Evolutionary conservation across 2,113 vertebrate species (phyloP), one percentile per base, ranked within the genome.

Genomic region (Paraplagusia blochii): DNA sequence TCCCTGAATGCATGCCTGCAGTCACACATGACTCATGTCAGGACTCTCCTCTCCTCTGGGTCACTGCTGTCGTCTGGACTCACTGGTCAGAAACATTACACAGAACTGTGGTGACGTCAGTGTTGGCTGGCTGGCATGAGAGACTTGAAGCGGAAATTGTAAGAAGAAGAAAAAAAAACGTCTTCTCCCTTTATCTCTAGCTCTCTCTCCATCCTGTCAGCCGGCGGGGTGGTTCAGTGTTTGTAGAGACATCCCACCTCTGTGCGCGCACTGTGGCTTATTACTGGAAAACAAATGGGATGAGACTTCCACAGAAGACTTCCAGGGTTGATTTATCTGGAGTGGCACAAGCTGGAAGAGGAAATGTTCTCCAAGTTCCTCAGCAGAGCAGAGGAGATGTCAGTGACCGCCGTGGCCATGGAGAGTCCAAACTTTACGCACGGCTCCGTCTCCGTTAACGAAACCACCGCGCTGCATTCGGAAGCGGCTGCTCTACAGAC

Each of bases 351-450:
- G n/a, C 2, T n/a, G 67, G 8, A 45, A 63, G 13, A 15, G 58
- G 77, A 70, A 45, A 67, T 53, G 43, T 18, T 6, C 11, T 53
- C 50, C 5, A 33, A 40, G 29, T n/a, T 11, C 22, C 50, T 29
- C 56, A 8, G 1, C 66, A 64, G 40, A 56, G 45, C 48, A 7
- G 36, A 14, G 22, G 18, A 18, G 8, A 18, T 16, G 2, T 29
- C 63, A 3, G n/a, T 38, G 47, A 5, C 8, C 46, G 29, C 8
- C 46, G 29, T 44, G 62, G 18, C 13, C 3, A 78, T 76, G 75
- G 77, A 72, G 11, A 63, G 9, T 15, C 5, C 12, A 0, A 82
- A 81, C 72, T 74, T 81, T 79, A 86, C 84, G 79, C 76, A 79
- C 53, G 67, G 55, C 16, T 5, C 39, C 15, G 5, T 5, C 2